These are phyloP conservation scores for Fissipunctia ypsillon DNA, from an alignment of 2,888 invertebrate species.

Conservation along the genomic window DNA sequence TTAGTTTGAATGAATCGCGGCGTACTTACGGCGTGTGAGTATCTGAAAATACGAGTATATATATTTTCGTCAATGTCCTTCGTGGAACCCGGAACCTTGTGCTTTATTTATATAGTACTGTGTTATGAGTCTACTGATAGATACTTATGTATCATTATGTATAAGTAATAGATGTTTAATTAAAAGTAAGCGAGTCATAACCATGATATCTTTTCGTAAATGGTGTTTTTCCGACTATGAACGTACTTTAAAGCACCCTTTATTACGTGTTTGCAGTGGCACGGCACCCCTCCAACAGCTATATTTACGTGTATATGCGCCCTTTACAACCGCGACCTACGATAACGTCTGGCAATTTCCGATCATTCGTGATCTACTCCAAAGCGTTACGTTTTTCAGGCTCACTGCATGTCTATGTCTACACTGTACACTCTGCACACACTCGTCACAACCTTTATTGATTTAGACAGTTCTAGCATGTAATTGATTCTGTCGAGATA, in stretches of 20 bases:
- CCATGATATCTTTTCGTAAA: neutral
- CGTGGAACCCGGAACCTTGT: neutral
- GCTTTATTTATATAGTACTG: conserved; percentile 2
- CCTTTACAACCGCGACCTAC: conserved; percentile 78
- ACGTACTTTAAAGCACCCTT: conserved; percentile 16
- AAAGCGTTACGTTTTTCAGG: conserved; percentile 63
- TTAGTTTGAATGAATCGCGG: conserved; percentile 37
- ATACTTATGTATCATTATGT: neutral
- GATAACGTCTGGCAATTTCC: conserved; percentile 78
- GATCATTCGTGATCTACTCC: conserved; percentile 65
- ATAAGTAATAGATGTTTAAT: neutral
- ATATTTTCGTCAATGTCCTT: conserved; percentile 4
- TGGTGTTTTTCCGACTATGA: neutral
- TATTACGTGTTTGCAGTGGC: conserved; percentile 30
- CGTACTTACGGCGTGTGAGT: neutral
- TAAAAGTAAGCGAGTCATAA: neutral
- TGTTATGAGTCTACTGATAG: neutral
- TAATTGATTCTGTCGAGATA: conserved; percentile 16
- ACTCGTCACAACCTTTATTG: conserved; percentile 63
- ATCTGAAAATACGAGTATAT: neutral
- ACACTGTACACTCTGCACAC: conserved; percentile 48
- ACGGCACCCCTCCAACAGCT: conserved; percentile 22
- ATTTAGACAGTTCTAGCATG: conserved; percentile 56
- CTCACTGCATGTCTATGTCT: conserved; percentile 42
- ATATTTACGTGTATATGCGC: conserved; percentile 58